Evolutionary conservation across 2,113 vertebrate genomes (phyloP).

Genomic region (Scomber japonicus): DNA sequence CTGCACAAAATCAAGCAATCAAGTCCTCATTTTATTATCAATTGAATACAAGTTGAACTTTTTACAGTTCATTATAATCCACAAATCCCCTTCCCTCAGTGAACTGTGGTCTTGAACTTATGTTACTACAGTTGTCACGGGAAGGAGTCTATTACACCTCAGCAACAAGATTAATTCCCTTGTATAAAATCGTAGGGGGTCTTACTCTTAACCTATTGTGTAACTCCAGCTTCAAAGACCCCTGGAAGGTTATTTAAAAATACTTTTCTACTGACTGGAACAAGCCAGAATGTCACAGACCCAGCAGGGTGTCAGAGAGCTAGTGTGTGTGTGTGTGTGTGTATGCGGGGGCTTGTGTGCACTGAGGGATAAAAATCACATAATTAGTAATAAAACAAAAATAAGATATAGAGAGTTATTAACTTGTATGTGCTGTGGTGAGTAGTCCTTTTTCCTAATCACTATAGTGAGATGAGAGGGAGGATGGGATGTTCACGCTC

Average conservation of each 20-base stretch:
- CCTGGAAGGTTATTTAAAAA: constrained; percentile 69
- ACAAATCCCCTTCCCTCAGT: not conserved
- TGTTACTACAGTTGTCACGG: constrained; percentile 5
- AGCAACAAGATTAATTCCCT: constrained; percentile 22
- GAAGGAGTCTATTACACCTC: constrained; percentile 12
- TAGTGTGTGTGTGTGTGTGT: not conserved
- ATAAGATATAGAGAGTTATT: not conserved
- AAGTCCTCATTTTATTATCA: not conserved
- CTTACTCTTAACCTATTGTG: constrained; percentile 39
- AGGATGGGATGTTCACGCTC: constrained; percentile 2
- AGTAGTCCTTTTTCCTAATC: not conserved
- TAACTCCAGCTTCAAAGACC: constrained; percentile 59
- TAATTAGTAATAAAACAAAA: not conserved
- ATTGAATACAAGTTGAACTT: constrained; percentile 11
- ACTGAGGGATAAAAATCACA: not conserved
- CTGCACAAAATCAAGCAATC: not conserved
- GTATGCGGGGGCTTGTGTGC: not conserved
- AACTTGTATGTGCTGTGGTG: not conserved
- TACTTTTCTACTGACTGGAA: constrained; percentile 42
- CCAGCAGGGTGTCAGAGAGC: constrained; percentile 22
- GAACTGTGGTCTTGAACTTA: constrained; percentile 2
- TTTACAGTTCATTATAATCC: too few relatives aligned
- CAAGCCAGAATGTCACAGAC: constrained; percentile 55
- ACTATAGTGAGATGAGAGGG: constrained; percentile 5
- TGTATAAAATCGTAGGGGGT: constrained; percentile 20